A percentile compares a stretch with the other conserved stretches of the same genome.
phyloP scores from a whole-genome alignment of 2,888 invertebrate genomes.

The Falcaria lacertinaria region DNA sequence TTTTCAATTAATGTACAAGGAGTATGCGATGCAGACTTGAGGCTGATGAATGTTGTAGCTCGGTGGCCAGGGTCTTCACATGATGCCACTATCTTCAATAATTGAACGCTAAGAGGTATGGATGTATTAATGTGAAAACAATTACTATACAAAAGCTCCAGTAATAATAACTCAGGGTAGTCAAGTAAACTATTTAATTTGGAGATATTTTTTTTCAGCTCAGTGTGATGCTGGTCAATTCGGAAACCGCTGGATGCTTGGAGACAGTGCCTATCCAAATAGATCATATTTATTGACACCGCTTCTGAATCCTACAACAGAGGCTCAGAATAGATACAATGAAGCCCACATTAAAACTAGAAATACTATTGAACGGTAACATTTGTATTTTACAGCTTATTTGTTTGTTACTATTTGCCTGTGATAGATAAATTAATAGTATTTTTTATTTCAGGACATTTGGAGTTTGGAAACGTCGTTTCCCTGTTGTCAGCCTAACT shows the following conservation, averaged over 20 bases:
- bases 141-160: background rate
- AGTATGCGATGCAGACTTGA: too few species aligned
- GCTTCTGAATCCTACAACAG: slow-evolving; percentile 3
- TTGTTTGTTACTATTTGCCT: background rate
- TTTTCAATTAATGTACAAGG: too few species aligned
- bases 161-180: too few species aligned
- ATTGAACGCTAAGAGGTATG: background rate
- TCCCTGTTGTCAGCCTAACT: too few species aligned
- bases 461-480: slow-evolving; percentile 2
- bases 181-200: too few species aligned
- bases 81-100: slow-evolving; percentile 10
- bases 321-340: background rate
- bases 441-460: slow-evolving; percentile 2
- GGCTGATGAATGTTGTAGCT: slow-evolving; percentile 5
- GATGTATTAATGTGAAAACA: background rate
- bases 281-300: slow-evolving; percentile 7
- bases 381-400: slow-evolving; percentile 1
- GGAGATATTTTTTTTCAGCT: slow-evolving; percentile 2
- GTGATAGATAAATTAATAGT: background rate
- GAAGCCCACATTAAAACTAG: slow-evolving; percentile 5
- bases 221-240: slow-evolving; percentile 2
- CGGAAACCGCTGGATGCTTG: slow-evolving; percentile 6
- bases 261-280: slow-evolving; percentile 8
- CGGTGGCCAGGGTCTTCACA: slow-evolving; percentile 10
- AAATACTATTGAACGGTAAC: slow-evolving; percentile 5